phyloP scores from a whole-genome alignment of 2,888 invertebrate species.

The Orchesella flavescens region DNA sequence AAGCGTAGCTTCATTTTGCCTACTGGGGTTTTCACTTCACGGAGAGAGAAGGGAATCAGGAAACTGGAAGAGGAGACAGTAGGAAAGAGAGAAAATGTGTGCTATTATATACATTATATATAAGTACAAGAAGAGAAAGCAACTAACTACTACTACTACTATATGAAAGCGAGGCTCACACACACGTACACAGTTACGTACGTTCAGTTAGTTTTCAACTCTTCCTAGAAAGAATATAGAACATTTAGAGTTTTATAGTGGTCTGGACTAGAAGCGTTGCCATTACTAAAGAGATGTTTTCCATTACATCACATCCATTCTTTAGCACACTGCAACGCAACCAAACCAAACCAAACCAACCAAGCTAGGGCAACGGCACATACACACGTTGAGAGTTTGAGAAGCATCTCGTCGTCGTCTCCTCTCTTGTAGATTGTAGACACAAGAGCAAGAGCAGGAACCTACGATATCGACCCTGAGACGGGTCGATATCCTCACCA shows the following conservation, averaged over 20 bases:
- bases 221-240: background rate
- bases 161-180: no score
- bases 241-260: background rate
- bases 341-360: background rate
- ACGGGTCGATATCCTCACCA: slow-evolving; percentile 66
- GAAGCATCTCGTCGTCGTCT: background rate
- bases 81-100: background rate
- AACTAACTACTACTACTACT: no score
- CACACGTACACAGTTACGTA: no score
- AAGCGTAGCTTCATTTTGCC: background rate
- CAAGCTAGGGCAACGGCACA: no score
- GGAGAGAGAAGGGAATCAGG: background rate
- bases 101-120: slow-evolving; percentile 1
- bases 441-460: slow-evolving; percentile 55
- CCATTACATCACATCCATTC: slow-evolving; percentile 54
- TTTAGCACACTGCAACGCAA: background rate
- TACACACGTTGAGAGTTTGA: background rate
- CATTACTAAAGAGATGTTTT: slow-evolving; percentile 19
- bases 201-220: slow-evolving; percentile 15
- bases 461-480: slow-evolving; percentile 67
- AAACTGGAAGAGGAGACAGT: background rate
- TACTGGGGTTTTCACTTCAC: slow-evolving; percentile 23
- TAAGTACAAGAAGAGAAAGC: background rate
- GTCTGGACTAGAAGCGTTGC: background rate
- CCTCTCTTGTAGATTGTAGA: background rate